phyloP scores from a whole-genome alignment of 2,113 vertebrate species.

The Callopanchax toddi region DNA sequence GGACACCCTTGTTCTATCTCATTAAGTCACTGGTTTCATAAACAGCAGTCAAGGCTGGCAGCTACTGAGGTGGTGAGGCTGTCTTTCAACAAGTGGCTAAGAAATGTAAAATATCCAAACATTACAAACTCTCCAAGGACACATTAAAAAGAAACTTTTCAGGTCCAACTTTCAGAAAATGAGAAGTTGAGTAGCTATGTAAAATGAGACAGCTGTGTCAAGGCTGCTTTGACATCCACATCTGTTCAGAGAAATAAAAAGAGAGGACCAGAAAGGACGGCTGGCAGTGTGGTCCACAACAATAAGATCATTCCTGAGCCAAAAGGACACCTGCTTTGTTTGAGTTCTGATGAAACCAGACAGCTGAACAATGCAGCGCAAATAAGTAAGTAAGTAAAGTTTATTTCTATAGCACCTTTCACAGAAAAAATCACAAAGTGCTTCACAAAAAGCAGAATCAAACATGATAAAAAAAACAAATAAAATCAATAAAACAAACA shows the following conservation, averaged over 20 bases:
- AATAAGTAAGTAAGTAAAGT: too few relatives aligned
- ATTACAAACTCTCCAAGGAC: background rate
- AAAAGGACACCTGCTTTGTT: conserved; percentile 69
- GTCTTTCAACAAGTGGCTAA: background rate
- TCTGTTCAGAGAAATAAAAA: conserved; percentile 53
- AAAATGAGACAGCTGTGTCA: conserved; percentile 13
- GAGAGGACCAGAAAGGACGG: conserved; percentile 20
- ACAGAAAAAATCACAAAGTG: too few relatives aligned
- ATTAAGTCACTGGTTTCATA: background rate
- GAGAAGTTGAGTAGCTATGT: conserved; percentile 10
- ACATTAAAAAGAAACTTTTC: background rate
- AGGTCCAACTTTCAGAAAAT: background rate
- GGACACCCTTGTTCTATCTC: background rate
- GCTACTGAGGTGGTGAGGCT: background rate
- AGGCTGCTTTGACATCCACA: conserved; percentile 43
- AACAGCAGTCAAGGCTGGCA: background rate
- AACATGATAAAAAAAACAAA: too few relatives aligned
- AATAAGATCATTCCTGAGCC: conserved; percentile 57
- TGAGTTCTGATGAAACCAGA: conserved; percentile 38
- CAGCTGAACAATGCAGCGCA: conserved; percentile 59
- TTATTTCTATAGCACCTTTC: too few relatives aligned
- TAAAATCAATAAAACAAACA: too few relatives aligned
- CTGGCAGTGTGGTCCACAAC: conserved; percentile 73
- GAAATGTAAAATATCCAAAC: background rate
- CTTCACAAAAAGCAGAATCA: too few relatives aligned